Base-by-base conservation (phyloP, 2,888 invertebrate genomes). In the Scaptomyza reducta region DNA sequence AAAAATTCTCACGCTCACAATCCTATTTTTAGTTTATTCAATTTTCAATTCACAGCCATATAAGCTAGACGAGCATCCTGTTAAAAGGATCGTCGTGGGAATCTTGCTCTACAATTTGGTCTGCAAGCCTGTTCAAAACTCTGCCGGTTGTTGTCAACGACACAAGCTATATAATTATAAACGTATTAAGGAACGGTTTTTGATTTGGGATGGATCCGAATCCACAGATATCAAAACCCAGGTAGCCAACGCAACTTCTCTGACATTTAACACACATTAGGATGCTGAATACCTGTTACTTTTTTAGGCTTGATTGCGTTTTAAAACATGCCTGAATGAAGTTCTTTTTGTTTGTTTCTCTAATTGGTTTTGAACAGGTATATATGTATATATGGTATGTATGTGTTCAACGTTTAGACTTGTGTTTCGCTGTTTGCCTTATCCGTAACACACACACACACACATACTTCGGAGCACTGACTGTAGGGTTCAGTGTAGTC, bases 1-100 rank as follows among this genome's bases (percentile, higher is more conserved):
- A 75, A 81, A 81, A 67, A 69, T 82, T 82, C 87, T 87, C 81
- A 82, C 88, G 81, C 58, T 66, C 59, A 55, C 9, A 35, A 29
- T 29, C 22, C 55, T 31, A 22, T 25, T 31, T 50, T 59, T 50
- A 16, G 18, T 18, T 38, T 60, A 63, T 80, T 80, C 71, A 84
- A 14, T 44, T 56, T 27, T 14, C 57, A 55, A 66, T 40, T 40
- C 59, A 60, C 67, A 35, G 31, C 1, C 7, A 27, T 7, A 27
- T 1, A 6, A 27, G 25, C 22, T 22, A 22, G 13, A 54, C 47
- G 54, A 53, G 62, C 44, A 55, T 73, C 42, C 38, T 29, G 3
- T 14, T 22, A 25, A 40, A 33, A 53, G 49, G 40, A 25, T 51
- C 50, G 54, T 38, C 61, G 78, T 76, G 74, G 55, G 70, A 74